These are phyloP conservation scores for Balanococcus diminutus DNA, from an alignment of 2,888 invertebrate genomes.

Conservation along the genomic window DNA sequence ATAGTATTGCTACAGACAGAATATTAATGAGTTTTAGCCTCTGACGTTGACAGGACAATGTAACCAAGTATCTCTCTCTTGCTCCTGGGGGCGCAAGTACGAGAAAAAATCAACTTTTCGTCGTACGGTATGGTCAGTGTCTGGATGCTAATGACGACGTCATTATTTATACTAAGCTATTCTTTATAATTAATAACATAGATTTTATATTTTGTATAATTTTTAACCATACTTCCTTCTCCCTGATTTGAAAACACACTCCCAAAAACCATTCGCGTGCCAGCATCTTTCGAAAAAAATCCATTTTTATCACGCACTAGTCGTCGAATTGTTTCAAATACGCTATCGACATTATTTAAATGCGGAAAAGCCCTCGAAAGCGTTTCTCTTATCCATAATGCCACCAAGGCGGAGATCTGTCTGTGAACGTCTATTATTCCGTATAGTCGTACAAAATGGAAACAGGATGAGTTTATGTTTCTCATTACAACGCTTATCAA, in stretches of 20 bases:
- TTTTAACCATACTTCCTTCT: background rate
- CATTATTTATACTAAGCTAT: background rate
- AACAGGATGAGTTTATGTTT: constrained; percentile 4
- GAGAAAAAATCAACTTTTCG: background rate
- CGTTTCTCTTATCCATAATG: background rate
- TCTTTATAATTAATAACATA: constrained; percentile 2
- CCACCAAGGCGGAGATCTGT: background rate
- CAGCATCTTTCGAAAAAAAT: background rate
- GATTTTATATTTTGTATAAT: background rate
- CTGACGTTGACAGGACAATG: constrained; percentile 12
- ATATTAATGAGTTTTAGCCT: constrained; percentile 18
- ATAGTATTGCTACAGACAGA: background rate
- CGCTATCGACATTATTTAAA: background rate
- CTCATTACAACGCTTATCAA: constrained; percentile 9
- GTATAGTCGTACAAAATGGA: constrained; percentile 7
- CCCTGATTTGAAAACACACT: background rate
- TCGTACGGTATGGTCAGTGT: background rate
- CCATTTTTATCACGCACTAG: background rate
- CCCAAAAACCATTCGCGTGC: background rate
- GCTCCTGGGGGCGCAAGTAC: background rate
- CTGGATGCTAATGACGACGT: background rate
- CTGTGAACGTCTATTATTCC: background rate
- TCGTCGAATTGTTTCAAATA: background rate
- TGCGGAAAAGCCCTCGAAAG: background rate
- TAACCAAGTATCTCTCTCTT: background rate